A percentile compares a stretch with the other conserved stretches of the same genome.
Evolutionary conservation across 2,888 invertebrate species (phyloP).

Genomic region (Caenorhabditis sinica): DNA sequence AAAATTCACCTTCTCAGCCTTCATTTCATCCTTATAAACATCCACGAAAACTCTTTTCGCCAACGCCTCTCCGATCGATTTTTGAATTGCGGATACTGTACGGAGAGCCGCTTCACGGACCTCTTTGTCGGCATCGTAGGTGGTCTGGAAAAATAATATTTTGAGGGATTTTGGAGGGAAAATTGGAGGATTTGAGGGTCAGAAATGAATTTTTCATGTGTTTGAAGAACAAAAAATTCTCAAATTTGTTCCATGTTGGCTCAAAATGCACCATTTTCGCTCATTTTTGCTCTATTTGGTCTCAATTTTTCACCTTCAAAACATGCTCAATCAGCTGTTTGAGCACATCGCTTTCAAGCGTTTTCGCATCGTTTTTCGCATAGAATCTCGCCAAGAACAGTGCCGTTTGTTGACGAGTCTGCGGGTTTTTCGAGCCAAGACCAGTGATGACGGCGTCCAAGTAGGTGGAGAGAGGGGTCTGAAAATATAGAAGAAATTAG

Average conservation of each 20-base stretch:
- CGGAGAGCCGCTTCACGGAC: conserved; percentile 65
- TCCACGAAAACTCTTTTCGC: conserved; percentile 92
- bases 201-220: too few relatives aligned
- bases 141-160: conserved; percentile 22
- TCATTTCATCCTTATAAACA: conserved; percentile 89
- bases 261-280: too few relatives aligned
- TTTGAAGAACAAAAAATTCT: too few relatives aligned
- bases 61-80: conserved; percentile 93
- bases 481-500: conserved; percentile 70
- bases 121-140: conserved; percentile 68
- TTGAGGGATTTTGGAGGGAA: background rate
- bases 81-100: conserved; percentile 94
- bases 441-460: conserved; percentile 91
- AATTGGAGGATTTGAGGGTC: background rate
- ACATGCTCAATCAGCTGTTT: conserved; percentile 82
- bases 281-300: background rate
- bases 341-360: conserved; percentile 84
- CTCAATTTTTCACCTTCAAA: conserved; percentile 41
- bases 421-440: conserved; percentile 84
- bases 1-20: conserved; percentile 92
- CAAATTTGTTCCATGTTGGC: too few relatives aligned
- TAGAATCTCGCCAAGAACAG: conserved; percentile 68
- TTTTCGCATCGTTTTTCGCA: conserved; percentile 59
- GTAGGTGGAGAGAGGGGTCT: conserved; percentile 87
- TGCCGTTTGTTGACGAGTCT: conserved; percentile 84